A percentile compares a stretch with the other conserved stretches of the same genome.
phyloP scores from a whole-genome alignment of 2,888 invertebrate genomes.

The Nezara viridula region DNA sequence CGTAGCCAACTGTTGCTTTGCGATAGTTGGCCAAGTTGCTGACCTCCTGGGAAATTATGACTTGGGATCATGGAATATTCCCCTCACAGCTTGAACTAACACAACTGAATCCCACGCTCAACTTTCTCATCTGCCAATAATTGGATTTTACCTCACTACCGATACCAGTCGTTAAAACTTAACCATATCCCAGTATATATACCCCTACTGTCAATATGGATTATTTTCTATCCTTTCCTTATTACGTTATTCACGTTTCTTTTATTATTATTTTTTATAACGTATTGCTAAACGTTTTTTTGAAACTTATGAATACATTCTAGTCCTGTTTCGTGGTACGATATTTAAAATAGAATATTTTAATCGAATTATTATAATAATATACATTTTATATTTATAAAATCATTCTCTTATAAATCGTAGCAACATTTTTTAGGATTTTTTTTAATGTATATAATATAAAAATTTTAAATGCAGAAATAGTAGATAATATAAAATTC shows the following conservation, averaged over 20 bases:
- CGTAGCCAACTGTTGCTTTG: background rate
- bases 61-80: slow-evolving; percentile 35
- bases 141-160: background rate
- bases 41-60: slow-evolving; percentile 39
- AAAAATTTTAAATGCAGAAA: too few species aligned
- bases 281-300: too few species aligned
- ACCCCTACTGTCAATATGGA: background rate
- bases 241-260: background rate
- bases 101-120: background rate
- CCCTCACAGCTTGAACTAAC: background rate
- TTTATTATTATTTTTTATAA: background rate
- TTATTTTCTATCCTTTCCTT: background rate
- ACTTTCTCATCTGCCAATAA: slow-evolving; percentile 32
- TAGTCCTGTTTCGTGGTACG: too few species aligned
- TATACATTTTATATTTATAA: too few species aligned
- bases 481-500: too few species aligned
- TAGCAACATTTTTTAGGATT: too few species aligned
- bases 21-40: background rate
- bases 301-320: too few species aligned
- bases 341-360: too few species aligned
- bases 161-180: background rate
- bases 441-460: too few species aligned
- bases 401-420: too few species aligned
- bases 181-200: background rate
- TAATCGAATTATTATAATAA: too few species aligned